Percentiles rank a stretch among this genome's conserved stretches.
These are phyloP conservation scores for Trigoniulus corallinus DNA, from an alignment of 1,140 invertebrate genomes.

Conservation along the genomic window DNA sequence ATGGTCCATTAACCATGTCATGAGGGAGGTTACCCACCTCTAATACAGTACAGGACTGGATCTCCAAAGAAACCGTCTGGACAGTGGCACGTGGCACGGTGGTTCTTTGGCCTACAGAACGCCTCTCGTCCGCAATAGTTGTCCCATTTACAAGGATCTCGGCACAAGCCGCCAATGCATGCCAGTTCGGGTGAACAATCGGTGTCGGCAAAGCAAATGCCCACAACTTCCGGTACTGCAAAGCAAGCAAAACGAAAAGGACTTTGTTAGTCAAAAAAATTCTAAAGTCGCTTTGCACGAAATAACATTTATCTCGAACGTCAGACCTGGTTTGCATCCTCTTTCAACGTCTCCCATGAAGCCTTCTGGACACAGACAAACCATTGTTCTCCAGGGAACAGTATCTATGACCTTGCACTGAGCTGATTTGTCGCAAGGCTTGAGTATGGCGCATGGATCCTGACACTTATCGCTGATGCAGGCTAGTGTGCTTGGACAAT, in stretches of 20 bases:
- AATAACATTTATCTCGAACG: no score
- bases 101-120: slow-evolving; percentile 63
- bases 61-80: slow-evolving; percentile 62
- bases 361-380: slow-evolving; percentile 23
- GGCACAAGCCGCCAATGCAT: slow-evolving; percentile 70
- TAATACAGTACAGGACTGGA: slow-evolving; percentile 45
- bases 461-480: slow-evolving; percentile 38
- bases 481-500: slow-evolving; percentile 20
- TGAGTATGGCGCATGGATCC: slow-evolving; percentile 59
- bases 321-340: slow-evolving; percentile 56
- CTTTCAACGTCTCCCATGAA: slow-evolving; percentile 32
- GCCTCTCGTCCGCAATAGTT: slow-evolving; percentile 59
- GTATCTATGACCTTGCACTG: slow-evolving; percentile 66
- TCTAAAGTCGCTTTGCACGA: slow-evolving; percentile 60
- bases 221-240: slow-evolving; percentile 41
- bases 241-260: slow-evolving; percentile 38
- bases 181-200: slow-evolving; percentile 69
- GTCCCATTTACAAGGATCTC: slow-evolving; percentile 58
- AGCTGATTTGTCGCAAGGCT: slow-evolving; percentile 62
- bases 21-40: no score
- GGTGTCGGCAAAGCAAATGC: slow-evolving; percentile 69
- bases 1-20: no score
- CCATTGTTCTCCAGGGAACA: slow-evolving; percentile 66
- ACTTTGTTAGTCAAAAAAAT: slow-evolving; percentile 56
- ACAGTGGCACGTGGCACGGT: slow-evolving; percentile 66